Evolutionary conservation across 2,888 invertebrate species (phyloP), one percentile per base, ranked within the genome.

Genomic region (Cenopis cana): DNA sequence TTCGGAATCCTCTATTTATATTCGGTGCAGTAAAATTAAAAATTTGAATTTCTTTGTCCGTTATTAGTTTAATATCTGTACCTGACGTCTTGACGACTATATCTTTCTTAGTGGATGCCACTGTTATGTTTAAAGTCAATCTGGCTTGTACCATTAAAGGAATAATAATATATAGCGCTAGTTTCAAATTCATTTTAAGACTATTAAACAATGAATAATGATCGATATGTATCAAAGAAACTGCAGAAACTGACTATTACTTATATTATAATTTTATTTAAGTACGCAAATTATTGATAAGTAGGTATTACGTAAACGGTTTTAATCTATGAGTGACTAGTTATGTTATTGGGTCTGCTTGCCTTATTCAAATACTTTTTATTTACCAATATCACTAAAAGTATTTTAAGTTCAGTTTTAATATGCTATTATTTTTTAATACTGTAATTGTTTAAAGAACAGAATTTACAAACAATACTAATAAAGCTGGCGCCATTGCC

Each of bases 1-100:
- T 68, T 64, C 73, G 74, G 1, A 89, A 74, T 0, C 89, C 91
- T 73, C 64, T 74, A 36, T 87, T 90, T 5, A 92, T 73, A 74
- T 86, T 89, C 1, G 77, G 77, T 10, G 81, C 78, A 10, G 86
- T 88, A 1, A 91, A 74, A 59, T 91, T 89, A 72, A 87, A 92
- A 4, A 87, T 56, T 9, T 73, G 61, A 0, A 87, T 60, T 75
- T 91, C 91, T 60, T 77, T 78, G 6, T 84, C 79, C 1, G 86
- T 87, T 4, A 88, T 78, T 18, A 83, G 29, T 79, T 86, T 87
- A 33, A 78, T 70, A 68, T 89, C 85, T 5, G 61, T 66, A 2
- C 89, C 91, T 0, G 33, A 59, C 18, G 66, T 80, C 24, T 72
- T 74, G 1, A 88, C 74, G n/a, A 61, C 54, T 0, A 81, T 76